A percentile compares a stretch with the other conserved stretches of the same genome.
Evolutionary conservation across 1,140 invertebrate species (phyloP).

Genomic region (Nixonia krombeini): DNA sequence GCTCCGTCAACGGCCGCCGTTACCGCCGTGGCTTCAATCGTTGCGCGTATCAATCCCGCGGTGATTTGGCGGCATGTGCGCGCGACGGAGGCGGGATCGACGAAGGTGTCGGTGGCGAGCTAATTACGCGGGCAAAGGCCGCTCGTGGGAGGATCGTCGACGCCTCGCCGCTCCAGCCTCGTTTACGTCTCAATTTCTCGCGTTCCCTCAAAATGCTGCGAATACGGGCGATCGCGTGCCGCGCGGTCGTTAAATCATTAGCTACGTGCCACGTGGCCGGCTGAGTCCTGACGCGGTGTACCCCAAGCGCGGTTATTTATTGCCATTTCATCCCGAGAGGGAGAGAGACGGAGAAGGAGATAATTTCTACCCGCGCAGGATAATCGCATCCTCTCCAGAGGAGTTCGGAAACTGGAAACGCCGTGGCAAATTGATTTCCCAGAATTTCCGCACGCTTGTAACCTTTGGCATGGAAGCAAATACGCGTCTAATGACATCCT

Average conservation of each 20-base stretch:
- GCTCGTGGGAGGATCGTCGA: no score
- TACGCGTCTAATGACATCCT: no score
- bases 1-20: neutral
- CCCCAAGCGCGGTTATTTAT: conserved; percentile 48
- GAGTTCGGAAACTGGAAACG: no score
- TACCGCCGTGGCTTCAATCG: conserved; percentile 2
- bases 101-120: neutral
- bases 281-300: conserved; percentile 28
- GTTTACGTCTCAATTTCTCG: conserved; percentile 60
- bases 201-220: conserved; percentile 40
- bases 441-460: no score
- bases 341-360: conserved; percentile 6
- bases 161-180: conserved; percentile 17
- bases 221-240: conserved; percentile 63
- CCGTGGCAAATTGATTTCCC: no score
- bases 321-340: conserved; percentile 25
- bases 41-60: neutral
- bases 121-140: no score
- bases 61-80: no score
- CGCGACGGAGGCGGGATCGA: neutral
- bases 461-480: no score
- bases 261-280: conserved; percentile 52
- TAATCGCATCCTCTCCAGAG: no score
- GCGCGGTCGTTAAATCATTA: conserved; percentile 62
- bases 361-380: conserved; percentile 22